Conservation (phyloP, 2,113 vertebrate species). For the Tor tambroides region DNA sequence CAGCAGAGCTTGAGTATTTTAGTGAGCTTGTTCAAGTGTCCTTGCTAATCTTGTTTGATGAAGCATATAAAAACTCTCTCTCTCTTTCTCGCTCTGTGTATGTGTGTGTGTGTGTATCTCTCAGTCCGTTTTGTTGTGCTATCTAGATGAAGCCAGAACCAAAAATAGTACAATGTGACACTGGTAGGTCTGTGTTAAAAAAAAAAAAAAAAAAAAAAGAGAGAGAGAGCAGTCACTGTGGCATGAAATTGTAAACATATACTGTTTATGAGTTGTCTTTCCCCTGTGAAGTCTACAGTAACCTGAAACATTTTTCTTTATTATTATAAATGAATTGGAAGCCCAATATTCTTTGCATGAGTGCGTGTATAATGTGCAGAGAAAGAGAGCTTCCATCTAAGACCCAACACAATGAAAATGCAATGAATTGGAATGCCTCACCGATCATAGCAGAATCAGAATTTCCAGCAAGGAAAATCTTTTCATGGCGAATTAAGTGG, state of each 20-base stretch:
- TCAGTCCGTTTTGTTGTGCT: conserved; percentile 39
- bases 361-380: conserved; percentile 92
- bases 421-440: conserved; percentile 99
- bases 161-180: conserved; percentile 40
- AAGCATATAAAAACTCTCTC: conserved; percentile 41
- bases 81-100: neutral
- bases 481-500: conserved; percentile 99
- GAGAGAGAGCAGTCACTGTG: conserved; percentile 21
- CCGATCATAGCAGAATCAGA: conserved; percentile 99
- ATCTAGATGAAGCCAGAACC: conserved; percentile 24
- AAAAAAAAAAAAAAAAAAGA: neutral
- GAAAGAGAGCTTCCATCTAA: conserved; percentile 87
- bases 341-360: conserved; percentile 95
- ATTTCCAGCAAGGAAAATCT: conserved; percentile 99
- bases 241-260: conserved; percentile 45
- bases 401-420: conserved; percentile 95
- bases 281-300: conserved; percentile 26
- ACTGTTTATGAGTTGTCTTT: neutral
- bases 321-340: conserved; percentile 80
- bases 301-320: conserved; percentile 66
- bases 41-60: conserved; percentile 51
- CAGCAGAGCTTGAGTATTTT: conserved; percentile 47
- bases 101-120: neutral
- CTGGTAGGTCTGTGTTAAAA: conserved; percentile 32
- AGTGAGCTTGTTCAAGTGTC: conserved; percentile 44